A percentile compares a stretch with the other conserved stretches of the same genome.
Evolutionary conservation across 2,113 vertebrate species (phyloP).

Genomic region (Oryzias curvinotus): DNA sequence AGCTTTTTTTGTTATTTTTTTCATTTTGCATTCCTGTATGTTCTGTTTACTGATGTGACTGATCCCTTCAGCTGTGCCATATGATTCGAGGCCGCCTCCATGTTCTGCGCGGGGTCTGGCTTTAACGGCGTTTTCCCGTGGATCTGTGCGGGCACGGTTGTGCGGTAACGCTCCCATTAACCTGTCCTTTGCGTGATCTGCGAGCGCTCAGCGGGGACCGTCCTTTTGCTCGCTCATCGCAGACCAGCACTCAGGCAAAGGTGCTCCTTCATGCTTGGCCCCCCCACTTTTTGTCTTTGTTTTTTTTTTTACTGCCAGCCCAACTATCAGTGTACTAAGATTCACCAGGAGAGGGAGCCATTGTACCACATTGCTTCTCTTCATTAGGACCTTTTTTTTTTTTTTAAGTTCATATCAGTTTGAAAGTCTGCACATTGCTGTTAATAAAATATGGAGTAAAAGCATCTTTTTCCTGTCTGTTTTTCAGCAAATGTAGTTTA

Average conservation of each 20-base stretch:
- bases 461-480: not conserved
- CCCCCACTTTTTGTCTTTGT: not conserved
- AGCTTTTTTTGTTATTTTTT: conserved; percentile 45
- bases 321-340: conserved; percentile 19
- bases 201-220: conserved; percentile 27
- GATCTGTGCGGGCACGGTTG: conserved; percentile 40
- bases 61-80: conserved; percentile 81
- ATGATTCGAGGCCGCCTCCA: conserved; percentile 53
- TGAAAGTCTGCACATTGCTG: conserved; percentile 76
- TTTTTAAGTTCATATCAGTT: conserved; percentile 74
- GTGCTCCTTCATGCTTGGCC: conserved; percentile 12
- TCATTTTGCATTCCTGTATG: conserved; percentile 78
- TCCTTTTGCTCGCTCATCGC: not conserved
- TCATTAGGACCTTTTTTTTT: conserved; percentile 53
- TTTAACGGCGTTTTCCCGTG: conserved; percentile 29
- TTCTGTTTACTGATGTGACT: conserved; percentile 76
- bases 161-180: conserved; percentile 47
- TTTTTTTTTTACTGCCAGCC: not conserved
- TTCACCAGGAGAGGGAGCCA: conserved; percentile 68
- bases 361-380: conserved; percentile 53
- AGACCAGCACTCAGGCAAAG: conserved; percentile 14
- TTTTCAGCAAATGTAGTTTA: not conserved
- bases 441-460: conserved; percentile 71
- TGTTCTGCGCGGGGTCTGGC: conserved; percentile 3
- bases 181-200: conserved; percentile 41